Conservation (phyloP, 1,140 invertebrate genomes). For the Caligus rogercresseyi region DNA sequence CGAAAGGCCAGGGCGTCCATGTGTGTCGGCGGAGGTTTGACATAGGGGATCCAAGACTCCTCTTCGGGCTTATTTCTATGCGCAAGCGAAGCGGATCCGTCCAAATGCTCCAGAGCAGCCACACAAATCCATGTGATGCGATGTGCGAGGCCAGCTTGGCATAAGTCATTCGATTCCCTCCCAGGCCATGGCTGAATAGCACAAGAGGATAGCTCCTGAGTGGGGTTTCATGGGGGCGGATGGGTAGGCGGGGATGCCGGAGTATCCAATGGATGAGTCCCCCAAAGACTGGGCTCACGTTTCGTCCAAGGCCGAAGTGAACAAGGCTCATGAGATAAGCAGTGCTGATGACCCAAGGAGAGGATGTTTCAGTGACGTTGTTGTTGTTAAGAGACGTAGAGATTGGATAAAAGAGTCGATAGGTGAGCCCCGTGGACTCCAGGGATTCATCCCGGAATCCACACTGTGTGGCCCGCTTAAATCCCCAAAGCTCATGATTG, state of each 20-base stretch:
- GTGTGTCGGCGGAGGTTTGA: not conserved
- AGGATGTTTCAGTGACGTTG: not conserved
- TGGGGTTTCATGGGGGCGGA: not conserved
- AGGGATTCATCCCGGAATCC: not conserved
- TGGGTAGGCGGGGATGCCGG: not conserved
- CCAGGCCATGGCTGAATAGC: conserved; percentile 37
- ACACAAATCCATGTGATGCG: conserved; percentile 36
- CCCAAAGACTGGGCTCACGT: not conserved
- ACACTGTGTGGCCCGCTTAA: not conserved
- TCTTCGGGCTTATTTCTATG: not conserved
- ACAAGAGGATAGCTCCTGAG: conserved; percentile 31
- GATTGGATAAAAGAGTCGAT: not conserved
- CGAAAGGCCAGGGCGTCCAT: not conserved
- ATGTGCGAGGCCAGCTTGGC: conserved; percentile 33
- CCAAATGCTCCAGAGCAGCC: conserved; percentile 33
- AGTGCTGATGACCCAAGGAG: not conserved
- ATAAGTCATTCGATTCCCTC: conserved; percentile 34
- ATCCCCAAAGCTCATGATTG: not conserved
- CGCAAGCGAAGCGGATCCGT: conserved; percentile 2
- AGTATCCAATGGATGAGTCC: not conserved
- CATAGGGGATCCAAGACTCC: not conserved
- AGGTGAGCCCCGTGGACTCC: not conserved
- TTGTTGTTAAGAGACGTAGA: too few relatives aligned
- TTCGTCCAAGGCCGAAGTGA: not conserved
- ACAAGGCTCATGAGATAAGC: not conserved